Evolutionary conservation across 2,797 vertebrate genomes (phyloP), one percentile per base, ranked within the genome.

Genomic region (Gobionotothen gibberifrons): DNA sequence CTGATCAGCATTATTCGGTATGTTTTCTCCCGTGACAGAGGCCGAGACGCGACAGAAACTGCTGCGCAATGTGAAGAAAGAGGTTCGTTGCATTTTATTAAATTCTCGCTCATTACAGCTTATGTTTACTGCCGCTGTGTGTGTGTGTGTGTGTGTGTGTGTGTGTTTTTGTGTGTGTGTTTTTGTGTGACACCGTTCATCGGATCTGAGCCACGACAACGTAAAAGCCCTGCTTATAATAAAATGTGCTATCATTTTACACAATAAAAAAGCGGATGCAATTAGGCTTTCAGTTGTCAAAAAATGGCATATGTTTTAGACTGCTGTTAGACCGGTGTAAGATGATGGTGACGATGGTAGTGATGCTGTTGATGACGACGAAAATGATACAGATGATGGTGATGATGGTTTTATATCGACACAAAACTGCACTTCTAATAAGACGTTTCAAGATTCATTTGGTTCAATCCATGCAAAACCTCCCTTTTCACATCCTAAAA

Each of bases 31-130:
- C 47, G 77, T 94, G 79, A 78, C 93, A 97, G 97, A 98, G 89
- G 94, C 95, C 69, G 97, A 99, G 95, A 97, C 96, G 85, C 96
- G 97, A 66, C 97, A 98, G 96, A 96, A 95, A 89, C 89, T 98
- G 93, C 95, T 98, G 93, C 96, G 97, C 93, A 97, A 94, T 73
- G 97, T 98, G 81, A 99, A 99, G 94, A 98, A 99, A 93, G 97
- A 99, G 97, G 97, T 98, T 82, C 79, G 96, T 92, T 69, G 59
- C 17, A 3, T 78, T 81, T 76, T 22, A 22, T 55, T 61, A 61
- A 2, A 65, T 39, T 29, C 5, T 56, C 39, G 19, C 54, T 56
- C 42, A 56, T 74, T 53, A 32, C 19, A 26, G 60, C 60, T 69
- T 51, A 12, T 82, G 73, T 72, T 84, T 72, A 74, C 54, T 53